Evolutionary conservation across 2,888 invertebrate genomes (phyloP), one percentile per base, ranked within the genome.

Genomic region (Trachelus troglodyta): DNA sequence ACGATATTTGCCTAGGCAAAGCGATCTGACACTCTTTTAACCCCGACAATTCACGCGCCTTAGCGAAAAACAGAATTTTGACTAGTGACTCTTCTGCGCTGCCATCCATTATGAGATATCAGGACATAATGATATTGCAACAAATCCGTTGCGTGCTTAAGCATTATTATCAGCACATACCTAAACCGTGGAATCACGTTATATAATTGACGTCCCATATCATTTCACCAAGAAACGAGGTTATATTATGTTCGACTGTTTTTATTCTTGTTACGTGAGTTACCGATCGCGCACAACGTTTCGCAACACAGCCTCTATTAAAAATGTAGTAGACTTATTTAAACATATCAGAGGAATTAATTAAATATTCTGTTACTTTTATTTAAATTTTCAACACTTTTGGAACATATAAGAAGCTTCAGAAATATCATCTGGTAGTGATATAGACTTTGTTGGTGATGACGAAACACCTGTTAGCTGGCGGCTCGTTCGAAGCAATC

Each of bases 1-100:
- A 95, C 33, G 92, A 92, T 73, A 94, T 92, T 81, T 92, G 92
- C 12, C 91, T 88, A 11, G 94, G 93, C 11, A 96, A 86, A 31
- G 89, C 86, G 69, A 96, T 88, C 23, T 89, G 91, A 11, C 93
- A 92, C 87, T 95, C 94, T 74, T 92, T 92, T 69, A 93, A 92
- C 73, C 96, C 96, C 34, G 95, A 94, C 77, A 98, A 92, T 91
- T 98, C 98, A 88, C 96, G 95, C 69, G 98, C 95, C 93, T 96
- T 96, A 0, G 98, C 98, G 92, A 98, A 98, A 92, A 98, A 98
- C 86, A 98, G 92, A 79, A 98, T 87, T 90, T 94, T 95, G 74
- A 97, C 94, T 83, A 92, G 92, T 1, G 73, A 23, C 23, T 79
- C 71, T 71, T 4, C 68, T 31, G 73, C 68, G 69, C 37, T 69